phyloP scores from a whole-genome alignment of 2,888 invertebrate species.

The Drosophila buzzatii region DNA sequence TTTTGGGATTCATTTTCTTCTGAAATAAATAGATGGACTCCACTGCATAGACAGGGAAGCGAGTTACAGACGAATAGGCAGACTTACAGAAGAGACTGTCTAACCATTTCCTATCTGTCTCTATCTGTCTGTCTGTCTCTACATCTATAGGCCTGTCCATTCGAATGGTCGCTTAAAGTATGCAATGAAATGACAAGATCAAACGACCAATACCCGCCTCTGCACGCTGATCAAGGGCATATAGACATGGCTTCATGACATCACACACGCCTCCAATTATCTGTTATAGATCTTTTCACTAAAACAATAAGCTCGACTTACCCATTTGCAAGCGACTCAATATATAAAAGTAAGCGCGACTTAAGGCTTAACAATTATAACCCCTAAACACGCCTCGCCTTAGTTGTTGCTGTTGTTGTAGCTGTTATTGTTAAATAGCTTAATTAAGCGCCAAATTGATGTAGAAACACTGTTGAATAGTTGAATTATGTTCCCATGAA shows the following conservation, averaged over 20 bases:
- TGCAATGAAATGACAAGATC: too few relatives aligned
- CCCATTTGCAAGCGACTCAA: neutral
- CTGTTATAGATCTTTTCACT: neutral
- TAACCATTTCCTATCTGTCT: too few relatives aligned
- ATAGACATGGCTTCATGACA: too few relatives aligned
- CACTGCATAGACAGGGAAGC: neutral
- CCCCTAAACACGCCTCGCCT: constrained; percentile 22
- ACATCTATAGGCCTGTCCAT: too few relatives aligned
- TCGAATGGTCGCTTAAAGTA: too few relatives aligned
- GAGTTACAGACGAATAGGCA: neutral
- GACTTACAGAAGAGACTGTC: neutral
- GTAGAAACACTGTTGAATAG: constrained; percentile 45
- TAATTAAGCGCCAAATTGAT: constrained; percentile 67
- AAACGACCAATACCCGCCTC: neutral
- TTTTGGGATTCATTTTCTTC: too few relatives aligned
- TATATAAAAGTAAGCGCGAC: neutral
- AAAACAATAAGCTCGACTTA: neutral
- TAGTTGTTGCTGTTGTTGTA: constrained; percentile 16
- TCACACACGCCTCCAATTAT: neutral
- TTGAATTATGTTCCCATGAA: constrained; percentile 65
- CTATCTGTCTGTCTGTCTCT: too few relatives aligned
- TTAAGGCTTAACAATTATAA: constrained; percentile 2
- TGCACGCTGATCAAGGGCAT: neutral
- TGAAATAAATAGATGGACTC: too few relatives aligned
- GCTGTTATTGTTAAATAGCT: constrained; percentile 61